Percentiles rank a stretch among this genome's conserved stretches.
Conservation (phyloP, 2,797 vertebrate genomes). For the Poecilia wingei region DNA sequence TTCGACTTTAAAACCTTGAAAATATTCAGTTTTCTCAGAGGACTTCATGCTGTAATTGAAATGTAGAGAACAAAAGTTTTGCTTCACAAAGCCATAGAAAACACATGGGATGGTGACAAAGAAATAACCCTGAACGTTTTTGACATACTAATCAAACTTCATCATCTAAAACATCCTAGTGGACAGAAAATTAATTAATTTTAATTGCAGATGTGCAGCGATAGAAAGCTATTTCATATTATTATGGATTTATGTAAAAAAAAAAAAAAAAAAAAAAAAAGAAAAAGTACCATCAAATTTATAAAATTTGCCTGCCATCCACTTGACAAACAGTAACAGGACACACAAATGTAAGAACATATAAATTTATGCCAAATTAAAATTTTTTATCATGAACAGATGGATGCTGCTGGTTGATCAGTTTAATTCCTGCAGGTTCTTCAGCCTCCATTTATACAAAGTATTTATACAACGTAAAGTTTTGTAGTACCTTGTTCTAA, state of each 20-base stretch:
- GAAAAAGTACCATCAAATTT: not conserved
- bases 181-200: not conserved
- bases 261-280: not conserved
- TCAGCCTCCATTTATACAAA: not conserved
- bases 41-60: conserved; percentile 15
- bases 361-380: not conserved
- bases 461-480: not conserved
- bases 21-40: not conserved
- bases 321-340: conserved; percentile 27
- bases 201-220: not conserved
- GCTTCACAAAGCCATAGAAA: conserved; percentile 8
- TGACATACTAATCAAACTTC: conserved; percentile 6
- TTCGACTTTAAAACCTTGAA: not conserved
- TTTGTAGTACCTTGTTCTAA: not conserved
- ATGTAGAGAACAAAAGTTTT: conserved; percentile 7
- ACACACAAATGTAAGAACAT: not conserved
- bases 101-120: not conserved
- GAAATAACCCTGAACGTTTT: conserved; percentile 19
- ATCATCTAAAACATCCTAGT: not conserved
- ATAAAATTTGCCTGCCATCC: conserved; percentile 30
- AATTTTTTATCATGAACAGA: no score
- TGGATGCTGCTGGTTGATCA: not conserved
- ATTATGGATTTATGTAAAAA: not conserved
- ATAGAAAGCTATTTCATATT: not conserved
- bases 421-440: not conserved